Conservation (phyloP, 1,140 invertebrate species). For the Archivesica marissinica region DNA sequence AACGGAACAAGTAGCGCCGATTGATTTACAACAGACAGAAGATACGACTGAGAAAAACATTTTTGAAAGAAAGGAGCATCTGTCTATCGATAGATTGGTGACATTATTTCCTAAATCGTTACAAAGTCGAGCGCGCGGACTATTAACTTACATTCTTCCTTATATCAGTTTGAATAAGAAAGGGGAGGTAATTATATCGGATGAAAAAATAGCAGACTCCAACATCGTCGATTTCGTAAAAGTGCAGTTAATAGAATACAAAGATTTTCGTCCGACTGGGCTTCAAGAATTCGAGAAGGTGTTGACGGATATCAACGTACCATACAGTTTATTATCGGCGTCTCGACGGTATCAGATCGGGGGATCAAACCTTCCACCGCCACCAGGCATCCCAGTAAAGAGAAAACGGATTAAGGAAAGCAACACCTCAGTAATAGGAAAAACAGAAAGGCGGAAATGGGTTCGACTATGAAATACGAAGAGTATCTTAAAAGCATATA, state of each 20-base stretch:
- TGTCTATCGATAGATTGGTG: not conserved
- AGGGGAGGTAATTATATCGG: slow-evolving; percentile 11
- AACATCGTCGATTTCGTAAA: slow-evolving; percentile 48
- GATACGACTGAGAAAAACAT: too few species aligned
- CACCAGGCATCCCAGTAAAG: slow-evolving; percentile 21
- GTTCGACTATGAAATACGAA: slow-evolving; percentile 24
- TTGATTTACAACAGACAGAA: too few species aligned
- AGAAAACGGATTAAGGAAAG: slow-evolving; percentile 1
- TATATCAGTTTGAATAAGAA: not conserved
- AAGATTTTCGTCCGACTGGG: slow-evolving; percentile 4
- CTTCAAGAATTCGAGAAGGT: not conserved
- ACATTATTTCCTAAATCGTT: not conserved
- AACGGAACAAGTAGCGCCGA: too few species aligned
- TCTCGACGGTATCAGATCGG: slow-evolving; percentile 1
- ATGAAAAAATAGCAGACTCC: slow-evolving; percentile 10
- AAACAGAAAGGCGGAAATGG: slow-evolving; percentile 7
- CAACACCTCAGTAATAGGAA: not conserved
- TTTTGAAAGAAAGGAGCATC: too few species aligned
- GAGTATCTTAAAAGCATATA: slow-evolving; percentile 34
- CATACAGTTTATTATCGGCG: slow-evolving; percentile 4
- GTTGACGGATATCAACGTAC: slow-evolving; percentile 33
- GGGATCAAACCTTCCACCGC: slow-evolving; percentile 4
- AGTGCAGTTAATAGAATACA: slow-evolving; percentile 54
- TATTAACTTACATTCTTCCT: not conserved
- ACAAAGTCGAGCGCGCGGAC: not conserved